phyloP scores from a whole-genome alignment of 2,888 invertebrate species.

The Neria commutata region DNA sequence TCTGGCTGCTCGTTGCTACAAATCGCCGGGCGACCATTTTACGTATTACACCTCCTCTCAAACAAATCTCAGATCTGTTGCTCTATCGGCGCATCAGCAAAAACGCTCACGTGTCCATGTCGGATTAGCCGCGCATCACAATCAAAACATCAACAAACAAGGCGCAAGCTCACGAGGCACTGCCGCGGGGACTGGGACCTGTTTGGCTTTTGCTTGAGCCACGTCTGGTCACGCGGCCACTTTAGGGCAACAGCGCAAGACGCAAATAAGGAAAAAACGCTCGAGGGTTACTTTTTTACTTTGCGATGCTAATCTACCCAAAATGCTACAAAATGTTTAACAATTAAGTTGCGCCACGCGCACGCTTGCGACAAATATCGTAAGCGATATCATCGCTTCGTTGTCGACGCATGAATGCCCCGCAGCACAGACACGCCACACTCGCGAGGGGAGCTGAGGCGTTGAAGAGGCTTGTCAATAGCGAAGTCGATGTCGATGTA shows the following conservation, averaged over 20 bases:
- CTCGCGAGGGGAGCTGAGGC: neutral
- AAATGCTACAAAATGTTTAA: conserved; percentile 61
- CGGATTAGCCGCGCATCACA: conserved; percentile 54
- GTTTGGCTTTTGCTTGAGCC: conserved; percentile 20
- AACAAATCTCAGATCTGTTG: conserved; percentile 44
- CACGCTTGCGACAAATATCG: conserved; percentile 3
- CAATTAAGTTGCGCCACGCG: conserved; percentile 61
- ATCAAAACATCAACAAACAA: conserved; percentile 49
- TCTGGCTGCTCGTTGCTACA: too few relatives aligned
- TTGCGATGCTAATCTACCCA: conserved; percentile 56
- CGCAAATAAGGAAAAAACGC: conserved; percentile 43
- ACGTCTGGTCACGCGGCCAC: conserved; percentile 22
- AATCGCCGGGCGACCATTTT: conserved; percentile 26
- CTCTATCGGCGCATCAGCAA: conserved; percentile 3
- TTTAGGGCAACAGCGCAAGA: conserved; percentile 27
- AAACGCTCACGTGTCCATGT: conserved; percentile 45
- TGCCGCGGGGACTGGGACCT: conserved; percentile 19
- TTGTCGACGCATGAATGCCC: too few relatives aligned
- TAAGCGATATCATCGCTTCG: neutral
- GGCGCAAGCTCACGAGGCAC: neutral
- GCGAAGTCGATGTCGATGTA: too few relatives aligned
- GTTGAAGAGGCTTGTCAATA: neutral
- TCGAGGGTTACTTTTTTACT: conserved; percentile 23
- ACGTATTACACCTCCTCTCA: conserved; percentile 46
- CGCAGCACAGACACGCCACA: too few relatives aligned